Percentiles rank a stretch among this genome's conserved stretches.
Conservation (phyloP, 92 coral and sea anemone species). For the Siderastrea radians region DNA sequence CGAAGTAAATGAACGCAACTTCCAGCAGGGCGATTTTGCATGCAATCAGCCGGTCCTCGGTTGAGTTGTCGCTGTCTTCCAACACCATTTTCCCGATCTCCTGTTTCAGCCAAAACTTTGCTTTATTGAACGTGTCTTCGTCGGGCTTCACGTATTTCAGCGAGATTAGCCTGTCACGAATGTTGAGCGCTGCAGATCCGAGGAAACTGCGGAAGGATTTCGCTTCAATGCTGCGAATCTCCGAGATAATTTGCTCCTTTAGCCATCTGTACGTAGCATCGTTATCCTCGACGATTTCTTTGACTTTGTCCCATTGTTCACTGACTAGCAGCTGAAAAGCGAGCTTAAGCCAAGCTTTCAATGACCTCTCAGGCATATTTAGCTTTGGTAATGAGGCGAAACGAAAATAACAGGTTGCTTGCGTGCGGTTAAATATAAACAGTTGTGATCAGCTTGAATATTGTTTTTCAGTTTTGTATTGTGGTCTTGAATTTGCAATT, state of each 20-base stretch:
- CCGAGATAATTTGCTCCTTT: conserved; percentile 73
- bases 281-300: conserved; percentile 77
- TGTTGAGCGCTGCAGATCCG: conserved; percentile 69
- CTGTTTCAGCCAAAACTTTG: conserved; percentile 68
- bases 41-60: conserved; percentile 57
- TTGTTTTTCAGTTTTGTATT: neutral
- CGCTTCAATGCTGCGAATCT: conserved; percentile 59
- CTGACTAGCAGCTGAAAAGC: conserved; percentile 87
- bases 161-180: conserved; percentile 72
- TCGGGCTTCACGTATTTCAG: conserved; percentile 66
- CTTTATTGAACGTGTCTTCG: conserved; percentile 55
- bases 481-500: neutral
- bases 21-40: conserved; percentile 81
- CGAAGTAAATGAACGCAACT: conserved; percentile 69
- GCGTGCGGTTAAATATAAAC: too few species aligned
- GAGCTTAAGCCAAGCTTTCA: conserved; percentile 85
- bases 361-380: conserved; percentile 70
- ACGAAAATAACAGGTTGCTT: neutral
- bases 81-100: conserved; percentile 56
- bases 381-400: neutral
- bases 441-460: neutral
- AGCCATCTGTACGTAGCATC: conserved; percentile 92
- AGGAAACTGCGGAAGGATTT: conserved; percentile 63
- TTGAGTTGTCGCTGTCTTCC: conserved; percentile 43
- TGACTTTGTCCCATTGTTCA: conserved; percentile 79